Base-by-base conservation (phyloP, 2,888 invertebrate genomes). In the Pantelozetes paolii region DNA sequence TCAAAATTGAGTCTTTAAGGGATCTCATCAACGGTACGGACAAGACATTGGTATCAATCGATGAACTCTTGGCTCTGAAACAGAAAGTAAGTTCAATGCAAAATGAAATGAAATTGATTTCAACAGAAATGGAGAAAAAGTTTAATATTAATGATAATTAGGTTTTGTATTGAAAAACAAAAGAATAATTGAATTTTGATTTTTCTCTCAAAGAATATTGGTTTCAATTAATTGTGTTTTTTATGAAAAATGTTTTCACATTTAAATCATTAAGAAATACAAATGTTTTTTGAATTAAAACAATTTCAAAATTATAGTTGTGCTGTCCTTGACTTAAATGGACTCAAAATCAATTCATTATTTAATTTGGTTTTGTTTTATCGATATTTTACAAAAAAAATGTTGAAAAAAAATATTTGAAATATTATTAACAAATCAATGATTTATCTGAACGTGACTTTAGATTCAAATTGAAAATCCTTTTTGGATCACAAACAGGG, bases 31-130 rank as follows among this genome's bases (percentile, higher is more conserved):
- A 67, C 15, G 67, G 67, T 8, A 67, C 36, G 6, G 67, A 67
- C 32, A 67, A 67, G 67, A 67, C 67, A 67, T 67, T 67, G 42
- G 67, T 67, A 1, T 67, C 67, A 26, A 42, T 42, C 13, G 67
- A 67, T 1, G 67, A 67, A 42, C 11, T 67, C 9, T 5, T 67
- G 18, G 5, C 67, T 11, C 42, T 67, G 5, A 67, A 67, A 42
- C 40, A 67, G 3, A 67, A 42, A 15, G 67, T 67, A 13, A 20
- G 13, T 36, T 67, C 67, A 42, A 67, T 67, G 67, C 67, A 67
- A 42, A 40, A n/a, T 23, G 20, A 67, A 23, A 67, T 67, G 67
- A 67, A 67, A 42, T 2, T 8, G 23, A 67, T 67, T 32, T 67
- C 67, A 11, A 67, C 9, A 5, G 67, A 67, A 42, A 67, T 67